Percentiles rank a stretch among this genome's conserved stretches.
phyloP scores from a whole-genome alignment of 2,797 vertebrate species.

The Hyperoplus lanceolatus region DNA sequence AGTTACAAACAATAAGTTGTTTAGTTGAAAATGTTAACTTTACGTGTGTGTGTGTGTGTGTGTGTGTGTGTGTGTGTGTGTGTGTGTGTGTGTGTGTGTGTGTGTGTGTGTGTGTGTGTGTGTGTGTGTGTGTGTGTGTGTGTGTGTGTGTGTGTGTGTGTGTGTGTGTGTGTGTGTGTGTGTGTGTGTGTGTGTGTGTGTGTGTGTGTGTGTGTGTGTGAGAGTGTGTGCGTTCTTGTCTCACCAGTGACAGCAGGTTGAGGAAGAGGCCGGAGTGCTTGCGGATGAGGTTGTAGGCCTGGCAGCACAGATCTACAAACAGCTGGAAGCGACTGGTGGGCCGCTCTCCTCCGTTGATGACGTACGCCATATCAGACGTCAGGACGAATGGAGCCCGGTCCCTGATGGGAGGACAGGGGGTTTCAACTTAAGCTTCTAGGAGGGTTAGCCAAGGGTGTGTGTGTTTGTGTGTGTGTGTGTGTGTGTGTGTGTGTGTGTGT shows the following conservation, averaged over 20 bases:
- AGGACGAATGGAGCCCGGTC: slow-evolving; percentile 97
- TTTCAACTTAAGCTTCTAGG: neutral
- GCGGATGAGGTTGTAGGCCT: slow-evolving; percentile 97
- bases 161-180: neutral
- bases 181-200: neutral
- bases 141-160: neutral
- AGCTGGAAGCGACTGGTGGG: slow-evolving; percentile 98
- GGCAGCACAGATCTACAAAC: slow-evolving; percentile 97
- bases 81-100: neutral
- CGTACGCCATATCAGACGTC: slow-evolving; percentile 99
- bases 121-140: neutral
- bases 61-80: neutral
- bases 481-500: no score
- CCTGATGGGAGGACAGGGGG: slow-evolving; percentile 75
- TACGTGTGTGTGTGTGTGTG: neutral
- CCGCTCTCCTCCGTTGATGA: slow-evolving; percentile 98
- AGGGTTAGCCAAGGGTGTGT: neutral
- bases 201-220: neutral
- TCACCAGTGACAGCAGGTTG: slow-evolving; percentile 97
- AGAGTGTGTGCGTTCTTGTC: slow-evolving; percentile 4
- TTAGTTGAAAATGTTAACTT: no score
- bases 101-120: neutral
- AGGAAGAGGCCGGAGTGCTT: slow-evolving; percentile 96
- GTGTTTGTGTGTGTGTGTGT: no score
- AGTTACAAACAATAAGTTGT: neutral